Base-by-base conservation (phyloP, 2,113 vertebrate species). In the Stictonetta naevosa region DNA sequence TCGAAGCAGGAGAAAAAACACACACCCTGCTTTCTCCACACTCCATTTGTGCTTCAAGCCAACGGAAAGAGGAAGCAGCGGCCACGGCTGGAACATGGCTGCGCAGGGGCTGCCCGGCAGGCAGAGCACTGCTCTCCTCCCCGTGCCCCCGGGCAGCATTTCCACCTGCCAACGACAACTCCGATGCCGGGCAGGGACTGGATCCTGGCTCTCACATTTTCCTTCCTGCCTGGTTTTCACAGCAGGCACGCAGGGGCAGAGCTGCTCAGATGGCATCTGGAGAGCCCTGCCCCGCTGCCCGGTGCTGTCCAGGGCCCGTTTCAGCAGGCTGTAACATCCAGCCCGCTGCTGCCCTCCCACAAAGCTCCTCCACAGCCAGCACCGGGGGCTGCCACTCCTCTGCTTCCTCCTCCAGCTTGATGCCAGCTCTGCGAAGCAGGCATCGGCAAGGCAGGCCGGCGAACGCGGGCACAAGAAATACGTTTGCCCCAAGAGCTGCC, bases 301-400 rank as follows among this genome's bases (percentile, higher is more conserved):
- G 16, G 0, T 8, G 2, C 2, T 26, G 14, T 50, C 75, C 58
- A 2, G 44, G 62, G 73, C 5, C 1, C 4, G 7, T 29, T 4
- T n/a, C 28, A 36, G 1, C 40, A 40, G 13, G 59, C 11, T n/a
- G 42, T 10, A 11, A 31, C 11, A 13, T 15, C 13, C 29, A 14
- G 13, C 29, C 29, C 29, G 16, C 62, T 14, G 11, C 42, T 22
- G 40, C 36, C 29, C 64, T 44, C 40, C 40, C 36, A 29, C 64
- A 33, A 23, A 31, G 40, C 6, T 31, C 42, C 42, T n/a, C 42
- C 15, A 6, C 29, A 2, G 31, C 19, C 7, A 40, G 38, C 26
- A 3, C 60, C 4, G 12, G 19, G 56, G 58, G 62, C 40, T 38
- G 34, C 36, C 36, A 11, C 62, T 40, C 63, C 21, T 13, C 12